Evolutionary conservation across 2,113 vertebrate species (phyloP), one percentile per base, ranked within the genome.

Genomic region (Sebastes schlegelii): DNA sequence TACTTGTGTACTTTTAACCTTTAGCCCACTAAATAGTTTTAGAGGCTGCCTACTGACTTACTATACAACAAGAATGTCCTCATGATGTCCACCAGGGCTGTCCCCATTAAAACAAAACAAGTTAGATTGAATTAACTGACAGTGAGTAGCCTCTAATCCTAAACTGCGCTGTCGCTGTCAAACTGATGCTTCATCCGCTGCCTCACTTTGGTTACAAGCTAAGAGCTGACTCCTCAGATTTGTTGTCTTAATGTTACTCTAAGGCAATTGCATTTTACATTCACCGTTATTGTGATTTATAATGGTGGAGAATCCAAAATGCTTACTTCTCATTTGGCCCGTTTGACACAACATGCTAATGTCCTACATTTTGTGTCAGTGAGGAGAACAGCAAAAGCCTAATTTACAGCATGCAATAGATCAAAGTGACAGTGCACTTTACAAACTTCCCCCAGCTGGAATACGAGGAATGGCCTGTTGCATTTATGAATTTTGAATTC

Each of bases 191-290:
- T 66, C 14, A n/a, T 65, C 49, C 6, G 9, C n/a, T 26, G 12
- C 16, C 23, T 65, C 34, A 54, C 48, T 49, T 21, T 6, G 26
- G 23, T 63, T 21, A 45, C 16, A 49, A 16, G 7, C 70, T 8
- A 51, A 40, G 46, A 74, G 19, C 62, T 21, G 43, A 70, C 40
- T 73, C 43, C 23, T 45, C 14, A 16, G 17, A 71, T 77, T n/a
- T 49, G 10, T 40, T 55, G 12, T 48, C 42, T 23, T 45, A 17
- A 68, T 19, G 3, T 23, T 19, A 64, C 40, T 77, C 17, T 26
- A 43, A 72, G 40, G 34, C 3, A 68, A 10, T 67, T 74, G 10
- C 64, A 55, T 55, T 70, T 40, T 17, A 48, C 12, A 23, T 4
- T 61, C 11, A 43, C 45, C 3, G 3, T 62, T 54, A 26, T 65